phyloP scores from a whole-genome alignment of 2,113 vertebrate species.

The Lanius collurio region DNA sequence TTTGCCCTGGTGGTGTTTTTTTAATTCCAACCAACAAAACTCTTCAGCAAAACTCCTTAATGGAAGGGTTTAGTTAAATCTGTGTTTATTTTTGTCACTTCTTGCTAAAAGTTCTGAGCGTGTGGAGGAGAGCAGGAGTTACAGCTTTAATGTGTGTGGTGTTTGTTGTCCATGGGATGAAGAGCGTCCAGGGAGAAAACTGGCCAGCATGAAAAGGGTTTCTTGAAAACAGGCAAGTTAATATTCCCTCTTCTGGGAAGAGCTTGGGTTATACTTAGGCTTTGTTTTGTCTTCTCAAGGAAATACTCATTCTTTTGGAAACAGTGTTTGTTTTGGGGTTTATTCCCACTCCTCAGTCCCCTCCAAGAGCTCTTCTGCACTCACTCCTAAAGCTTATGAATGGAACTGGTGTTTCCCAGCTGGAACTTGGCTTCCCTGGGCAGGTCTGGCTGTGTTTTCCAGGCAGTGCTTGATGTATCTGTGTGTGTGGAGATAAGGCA shows the following conservation, averaged over 20 bases:
- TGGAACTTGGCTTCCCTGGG: neutral
- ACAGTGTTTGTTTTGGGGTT: neutral
- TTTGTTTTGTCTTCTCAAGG: neutral
- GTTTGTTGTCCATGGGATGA: neutral
- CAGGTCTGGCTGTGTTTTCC: no score
- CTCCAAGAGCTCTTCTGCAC: neutral
- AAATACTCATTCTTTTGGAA: neutral
- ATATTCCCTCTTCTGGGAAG: neutral
- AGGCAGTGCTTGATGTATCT: accelerated
- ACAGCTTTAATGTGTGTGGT: accelerated
- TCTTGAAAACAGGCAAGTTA: neutral
- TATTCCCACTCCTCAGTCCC: neutral
- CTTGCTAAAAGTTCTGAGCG: accelerated
- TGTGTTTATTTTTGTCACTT: accelerated
- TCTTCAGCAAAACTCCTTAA: neutral
- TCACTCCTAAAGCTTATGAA: neutral
- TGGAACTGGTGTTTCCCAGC: neutral
- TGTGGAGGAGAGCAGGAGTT: no score
- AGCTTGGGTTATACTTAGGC: neutral
- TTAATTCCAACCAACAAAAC: neutral
- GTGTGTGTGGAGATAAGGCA: neutral
- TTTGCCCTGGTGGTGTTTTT: accelerated
- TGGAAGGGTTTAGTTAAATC: neutral
- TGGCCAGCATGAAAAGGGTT: neutral
- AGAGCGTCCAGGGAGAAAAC: neutral